Evolutionary conservation across 2,888 invertebrate species (phyloP), one percentile per base, ranked within the genome.

Genomic region (Drosophila conformis): DNA sequence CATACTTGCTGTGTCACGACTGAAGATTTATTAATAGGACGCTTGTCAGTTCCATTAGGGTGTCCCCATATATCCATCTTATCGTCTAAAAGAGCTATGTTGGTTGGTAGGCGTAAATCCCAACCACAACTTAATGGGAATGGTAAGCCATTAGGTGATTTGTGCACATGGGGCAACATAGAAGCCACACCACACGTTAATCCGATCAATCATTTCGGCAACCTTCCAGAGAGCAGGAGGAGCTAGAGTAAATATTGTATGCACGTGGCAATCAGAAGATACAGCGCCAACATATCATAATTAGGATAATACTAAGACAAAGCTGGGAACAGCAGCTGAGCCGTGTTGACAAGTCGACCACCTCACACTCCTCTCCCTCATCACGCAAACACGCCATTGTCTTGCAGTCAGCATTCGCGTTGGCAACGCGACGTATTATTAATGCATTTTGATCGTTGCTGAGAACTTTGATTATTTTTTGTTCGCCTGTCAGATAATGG

Each of bases 221-320:
- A 48, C 38, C 66, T 51, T 18, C 53, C 7, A 46, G 7, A 46
- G 69, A 25, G 69, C 63, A 69, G 64, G 61, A 64, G 72, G 36
- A 69, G 52, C 59, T 54, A 53, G n/a, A 36, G 38, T 56, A 42
- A 54, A 65, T 58, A 54, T 67, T 60, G 25, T 51, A 35, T 59
- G 70, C 79, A 79, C 86, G 81, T 72, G 84, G 58, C 78, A 72
- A 68, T 65, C 52, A 62, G 71, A 67, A 53, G 68, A 61, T 59
- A 53, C 58, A 61, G 53, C 25, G 65, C 53, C 76, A 59, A 59
- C 76, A 68, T 63, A 76, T 83, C 74, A 71, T 77, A 87, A 85
- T 85, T 87, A 81, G 73, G 81, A 87, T 84, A 85, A 83, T 87
- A 79, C 71, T 69, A 58, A 62, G 76, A 76, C 81, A 83, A 74